A percentile compares a stretch with the other conserved stretches of the same genome.
Conservation (phyloP, 2,888 invertebrate species). For the Nesidiocoris tenuis region DNA sequence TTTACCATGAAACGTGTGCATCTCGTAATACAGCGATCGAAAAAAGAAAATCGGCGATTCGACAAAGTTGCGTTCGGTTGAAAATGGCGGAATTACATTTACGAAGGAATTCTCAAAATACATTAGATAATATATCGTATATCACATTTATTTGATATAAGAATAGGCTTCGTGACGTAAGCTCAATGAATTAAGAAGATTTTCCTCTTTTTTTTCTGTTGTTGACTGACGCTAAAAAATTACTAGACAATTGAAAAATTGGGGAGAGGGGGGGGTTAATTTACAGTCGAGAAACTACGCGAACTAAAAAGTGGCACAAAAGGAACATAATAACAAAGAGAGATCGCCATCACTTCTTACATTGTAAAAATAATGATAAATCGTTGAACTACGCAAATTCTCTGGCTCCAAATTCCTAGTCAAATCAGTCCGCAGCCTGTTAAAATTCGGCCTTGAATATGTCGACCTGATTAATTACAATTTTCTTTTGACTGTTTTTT, state of each 20-base stretch:
- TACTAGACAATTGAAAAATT: slow-evolving; percentile 22
- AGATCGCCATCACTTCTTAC: slow-evolving; percentile 45
- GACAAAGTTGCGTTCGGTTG: background rate
- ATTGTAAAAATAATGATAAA: slow-evolving; percentile 27
- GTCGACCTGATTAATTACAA: slow-evolving; percentile 48
- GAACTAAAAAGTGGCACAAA: slow-evolving; percentile 46
- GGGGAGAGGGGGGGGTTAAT: background rate
- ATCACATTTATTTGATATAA: slow-evolving; percentile 42
- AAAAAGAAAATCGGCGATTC: background rate
- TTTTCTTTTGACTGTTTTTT: slow-evolving; percentile 45
- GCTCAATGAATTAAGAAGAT: slow-evolving; percentile 31
- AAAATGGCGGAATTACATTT: background rate
- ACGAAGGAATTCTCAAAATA: background rate
- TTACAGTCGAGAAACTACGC: slow-evolving; percentile 39
- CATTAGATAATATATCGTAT: slow-evolving; percentile 15
- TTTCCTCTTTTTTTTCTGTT: no score
- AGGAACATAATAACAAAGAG: slow-evolving; percentile 47
- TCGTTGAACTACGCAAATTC: slow-evolving; percentile 23
- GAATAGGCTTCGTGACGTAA: slow-evolving; percentile 38
- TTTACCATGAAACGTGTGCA: background rate
- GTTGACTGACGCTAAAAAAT: slow-evolving; percentile 36
- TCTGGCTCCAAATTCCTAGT: slow-evolving; percentile 30
- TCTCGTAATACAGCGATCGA: background rate
- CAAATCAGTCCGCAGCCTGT: slow-evolving; percentile 37
- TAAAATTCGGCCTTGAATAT: slow-evolving; percentile 25